Evolutionary conservation across 2,888 invertebrate genomes (phyloP).

Genomic region (Plebejus argus): DNA sequence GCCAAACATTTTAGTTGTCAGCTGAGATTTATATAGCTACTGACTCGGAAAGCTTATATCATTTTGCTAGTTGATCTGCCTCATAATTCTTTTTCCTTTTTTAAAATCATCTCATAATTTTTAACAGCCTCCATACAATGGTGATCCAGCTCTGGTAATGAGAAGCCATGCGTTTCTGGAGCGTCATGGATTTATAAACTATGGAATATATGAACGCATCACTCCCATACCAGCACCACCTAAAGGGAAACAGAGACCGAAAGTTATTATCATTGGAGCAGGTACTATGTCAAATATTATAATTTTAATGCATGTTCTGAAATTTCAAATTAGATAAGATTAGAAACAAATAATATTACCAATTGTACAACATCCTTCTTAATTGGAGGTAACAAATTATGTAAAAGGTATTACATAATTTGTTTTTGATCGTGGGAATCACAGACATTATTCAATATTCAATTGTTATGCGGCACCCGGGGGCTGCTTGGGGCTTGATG

Average conservation of each 20-base stretch:
- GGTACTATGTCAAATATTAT: constrained; percentile 64
- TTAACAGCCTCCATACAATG: constrained; percentile 91
- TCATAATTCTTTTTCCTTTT: not conserved
- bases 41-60: not conserved
- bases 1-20: not conserved
- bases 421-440: too few species aligned
- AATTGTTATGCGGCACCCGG: too few species aligned
- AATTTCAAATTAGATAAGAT: too few species aligned
- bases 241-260: constrained; percentile 83
- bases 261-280: constrained; percentile 84
- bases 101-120: not conserved
- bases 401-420: too few species aligned
- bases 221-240: constrained; percentile 83
- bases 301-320: too few species aligned
- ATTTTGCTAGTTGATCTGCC: too few species aligned
- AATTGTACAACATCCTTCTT: too few species aligned
- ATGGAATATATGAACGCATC: constrained; percentile 95
- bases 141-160: constrained; percentile 90
- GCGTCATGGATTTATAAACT: constrained; percentile 98
- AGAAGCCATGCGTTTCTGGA: constrained; percentile 95
- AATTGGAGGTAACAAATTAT: too few species aligned
- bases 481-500: too few species aligned
- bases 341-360: too few species aligned
- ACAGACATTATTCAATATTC: too few species aligned
- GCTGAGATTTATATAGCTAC: not conserved